Base-by-base conservation (phyloP, 2,797 vertebrate genomes). In the Strix occidentalis region DNA sequence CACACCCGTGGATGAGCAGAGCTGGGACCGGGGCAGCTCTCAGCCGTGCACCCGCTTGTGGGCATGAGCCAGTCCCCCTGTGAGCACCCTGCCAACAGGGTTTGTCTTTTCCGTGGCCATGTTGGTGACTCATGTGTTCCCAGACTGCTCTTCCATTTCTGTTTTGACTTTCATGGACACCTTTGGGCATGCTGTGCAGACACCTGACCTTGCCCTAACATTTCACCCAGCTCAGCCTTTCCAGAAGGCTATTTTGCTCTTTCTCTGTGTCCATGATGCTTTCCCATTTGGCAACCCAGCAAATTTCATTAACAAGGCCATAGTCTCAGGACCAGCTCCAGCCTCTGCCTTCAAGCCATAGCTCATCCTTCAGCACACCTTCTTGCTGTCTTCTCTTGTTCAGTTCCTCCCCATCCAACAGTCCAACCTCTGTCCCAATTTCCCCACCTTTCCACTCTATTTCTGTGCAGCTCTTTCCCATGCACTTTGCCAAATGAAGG, bases 11-110 rank as follows among this genome's bases (percentile, higher is more conserved):
- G 29, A 13, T 3, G 28, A 65, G 23, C 41, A 50, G 66, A 69
- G 17, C 41, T 4, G 1, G 56, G 28, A 9, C 18, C 2, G 4
- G 57, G 20, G 25, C 68, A 57, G 23, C 31, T 46, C 50, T 41
- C 8, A 1, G 64, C 20, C 33, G 60, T 33, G 43, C 16, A 25
- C 9, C 64, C 16, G 1, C 45, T 48, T 1, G 1, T 8, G 24
- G 41, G 23, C 21, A 70, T 0, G 0, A 71, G 45, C 20, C 37
- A 11, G 65, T 54, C 35, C n/a, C 21, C 2, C 0, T 31, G 51
- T 1, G 9, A 58, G 24, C 29, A 46, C 28, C 10, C 26, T 77
- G 43, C 31, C 35, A 23, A 5, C 14, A 39, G 33, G 9, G 7
- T 57, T 14, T 70, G 43, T 74, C 39, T 64, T 79, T 72, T 31